Evolutionary conservation across 2,797 vertebrate species (phyloP).

Genomic region (Acanthis flammea): DNA sequence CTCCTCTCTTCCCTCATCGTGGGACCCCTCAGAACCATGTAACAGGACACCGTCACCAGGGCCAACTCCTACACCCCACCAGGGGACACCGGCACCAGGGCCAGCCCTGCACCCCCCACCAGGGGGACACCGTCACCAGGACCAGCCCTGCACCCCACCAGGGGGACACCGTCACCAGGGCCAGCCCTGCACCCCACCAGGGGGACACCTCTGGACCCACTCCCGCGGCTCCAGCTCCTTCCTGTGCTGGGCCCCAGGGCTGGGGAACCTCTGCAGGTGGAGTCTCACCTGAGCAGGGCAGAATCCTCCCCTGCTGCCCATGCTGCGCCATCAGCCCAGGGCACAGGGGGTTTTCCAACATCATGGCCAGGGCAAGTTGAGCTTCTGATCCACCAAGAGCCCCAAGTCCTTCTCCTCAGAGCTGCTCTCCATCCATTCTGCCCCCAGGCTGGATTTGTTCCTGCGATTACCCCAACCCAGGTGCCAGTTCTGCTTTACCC

Average conservation of each 20-base stretch:
- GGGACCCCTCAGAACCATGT: too few relatives aligned
- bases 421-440: not conserved
- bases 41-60: too few relatives aligned
- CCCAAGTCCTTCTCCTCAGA: not conserved
- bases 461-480: accelerated
- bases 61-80: not conserved
- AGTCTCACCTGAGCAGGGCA: not conserved
- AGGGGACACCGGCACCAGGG: constrained; percentile 21
- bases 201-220: not conserved
- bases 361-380: not conserved
- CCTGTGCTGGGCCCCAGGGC: not conserved
- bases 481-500: not conserved
- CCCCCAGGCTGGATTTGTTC: not conserved
- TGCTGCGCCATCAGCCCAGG: not conserved
- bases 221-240: not conserved
- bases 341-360: not conserved
- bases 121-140: not conserved
- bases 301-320: not conserved
- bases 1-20: too few relatives aligned
- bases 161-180: not conserved
- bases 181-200: not conserved
- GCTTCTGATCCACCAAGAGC: not conserved
- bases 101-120: too few relatives aligned
- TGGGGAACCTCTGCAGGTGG: not conserved
- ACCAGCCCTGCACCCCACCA: not conserved